Percentiles rank a stretch among this genome's conserved stretches.
phyloP scores from a whole-genome alignment of 2,888 invertebrate species.

The Sarcophaga caerulescens region DNA sequence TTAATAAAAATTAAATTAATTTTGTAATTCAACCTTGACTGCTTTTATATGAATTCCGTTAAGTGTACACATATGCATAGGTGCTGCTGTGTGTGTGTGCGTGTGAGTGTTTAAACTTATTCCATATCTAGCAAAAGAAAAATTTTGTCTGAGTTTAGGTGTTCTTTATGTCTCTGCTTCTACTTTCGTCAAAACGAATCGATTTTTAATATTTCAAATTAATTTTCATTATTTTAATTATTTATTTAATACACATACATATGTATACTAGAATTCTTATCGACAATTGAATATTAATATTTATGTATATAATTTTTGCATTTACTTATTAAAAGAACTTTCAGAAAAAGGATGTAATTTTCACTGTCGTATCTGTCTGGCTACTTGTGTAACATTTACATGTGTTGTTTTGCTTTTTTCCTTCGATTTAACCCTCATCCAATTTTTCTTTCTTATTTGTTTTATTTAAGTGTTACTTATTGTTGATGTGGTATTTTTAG shows the following conservation, averaged over 20 bases:
- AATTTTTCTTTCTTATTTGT: background rate
- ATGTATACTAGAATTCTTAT: background rate
- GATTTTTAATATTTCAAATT: background rate
- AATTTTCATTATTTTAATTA: background rate
- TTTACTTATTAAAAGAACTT: too few species aligned
- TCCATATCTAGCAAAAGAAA: background rate
- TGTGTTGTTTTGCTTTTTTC: background rate
- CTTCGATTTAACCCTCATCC: background rate
- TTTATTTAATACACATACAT: conserved; percentile 1
- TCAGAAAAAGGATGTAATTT: background rate
- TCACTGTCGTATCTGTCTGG: too few species aligned
- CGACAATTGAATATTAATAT: too few species aligned
- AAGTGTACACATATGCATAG: background rate
- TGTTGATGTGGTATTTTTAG: background rate
- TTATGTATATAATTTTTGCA: too few species aligned
- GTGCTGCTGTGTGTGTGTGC: background rate
- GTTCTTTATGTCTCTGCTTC: background rate
- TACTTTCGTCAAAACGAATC: background rate
- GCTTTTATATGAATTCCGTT: conserved; percentile 22
- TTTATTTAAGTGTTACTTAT: background rate
- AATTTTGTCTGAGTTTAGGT: background rate
- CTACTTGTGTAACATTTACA: background rate
- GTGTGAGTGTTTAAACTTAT: background rate
- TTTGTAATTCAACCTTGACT: conserved; percentile 20
- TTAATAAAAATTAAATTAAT: background rate